phyloP scores from a whole-genome alignment of 2,888 invertebrate genomes.

The Meta bourneti region DNA sequence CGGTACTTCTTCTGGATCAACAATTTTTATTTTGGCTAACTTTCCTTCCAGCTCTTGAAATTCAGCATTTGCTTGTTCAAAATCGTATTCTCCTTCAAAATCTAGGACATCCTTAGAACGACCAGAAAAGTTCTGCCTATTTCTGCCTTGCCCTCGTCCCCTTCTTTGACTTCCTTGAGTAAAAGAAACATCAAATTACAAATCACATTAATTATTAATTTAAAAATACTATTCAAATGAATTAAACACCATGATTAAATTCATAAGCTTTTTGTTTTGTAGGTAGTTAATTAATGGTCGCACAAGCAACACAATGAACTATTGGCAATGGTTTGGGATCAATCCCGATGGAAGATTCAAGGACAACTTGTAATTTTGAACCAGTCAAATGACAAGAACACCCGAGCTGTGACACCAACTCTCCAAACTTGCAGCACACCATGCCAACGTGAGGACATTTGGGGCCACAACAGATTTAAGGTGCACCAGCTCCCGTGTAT shows the following conservation, averaged over 20 bases:
- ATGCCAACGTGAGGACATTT: too few relatives aligned
- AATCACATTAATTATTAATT: too few relatives aligned
- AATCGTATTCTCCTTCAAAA: conserved; percentile 98
- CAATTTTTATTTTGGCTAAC: conserved; percentile 90
- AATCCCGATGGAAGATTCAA: too few relatives aligned
- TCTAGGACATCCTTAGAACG: conserved; percentile 83
- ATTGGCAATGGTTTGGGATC: too few relatives aligned
- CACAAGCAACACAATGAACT: too few relatives aligned
- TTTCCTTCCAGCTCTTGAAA: conserved; percentile 94
- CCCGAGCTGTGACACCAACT: too few relatives aligned
- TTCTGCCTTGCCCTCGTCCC: conserved; percentile 65
- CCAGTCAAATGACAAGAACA: too few relatives aligned
- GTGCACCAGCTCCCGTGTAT: too few relatives aligned
- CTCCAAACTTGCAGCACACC: background rate
- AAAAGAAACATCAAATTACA: background rate
- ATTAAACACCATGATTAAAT: background rate
- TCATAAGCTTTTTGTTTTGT: background rate
- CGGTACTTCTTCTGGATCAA: conserved; percentile 75
- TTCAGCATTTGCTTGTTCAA: conserved; percentile 98
- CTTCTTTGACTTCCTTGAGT: conserved; percentile 65
- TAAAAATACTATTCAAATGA: too few relatives aligned
- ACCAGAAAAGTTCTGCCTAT: conserved; percentile 68
- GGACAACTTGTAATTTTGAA: too few relatives aligned
- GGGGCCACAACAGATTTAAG: too few relatives aligned
- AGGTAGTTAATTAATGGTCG: too few relatives aligned